Evolutionary conservation across 1,140 invertebrate genomes (phyloP).

Genomic region (Neodiprion pinetum): DNA sequence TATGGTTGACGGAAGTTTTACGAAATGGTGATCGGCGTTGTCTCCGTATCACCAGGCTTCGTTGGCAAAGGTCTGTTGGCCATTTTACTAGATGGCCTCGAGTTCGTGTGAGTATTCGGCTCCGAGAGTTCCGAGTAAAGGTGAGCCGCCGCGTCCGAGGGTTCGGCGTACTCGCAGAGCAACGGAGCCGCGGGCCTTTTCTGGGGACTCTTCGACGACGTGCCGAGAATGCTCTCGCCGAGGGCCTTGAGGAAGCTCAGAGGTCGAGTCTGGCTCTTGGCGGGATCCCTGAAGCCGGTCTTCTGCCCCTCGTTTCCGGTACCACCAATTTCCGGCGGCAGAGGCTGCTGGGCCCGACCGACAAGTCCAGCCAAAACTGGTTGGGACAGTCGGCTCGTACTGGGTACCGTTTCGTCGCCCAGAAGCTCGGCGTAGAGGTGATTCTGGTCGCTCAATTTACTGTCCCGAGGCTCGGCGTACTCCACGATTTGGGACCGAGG

Average conservation of each 20-base stretch:
- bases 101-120: constrained; percentile 47
- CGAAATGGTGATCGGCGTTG: constrained; percentile 48
- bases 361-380: constrained; percentile 49
- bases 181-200: constrained; percentile 63
- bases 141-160: constrained; percentile 71
- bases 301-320: constrained; percentile 25
- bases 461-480: constrained; percentile 63
- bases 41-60: constrained; percentile 64
- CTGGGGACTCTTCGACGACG: constrained; percentile 42
- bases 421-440: constrained; percentile 64
- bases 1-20: constrained; percentile 33
- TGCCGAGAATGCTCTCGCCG: constrained; percentile 52
- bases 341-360: constrained; percentile 44
- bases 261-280: constrained; percentile 40
- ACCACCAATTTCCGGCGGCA: constrained; percentile 50
- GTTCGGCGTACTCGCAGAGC: constrained; percentile 75
- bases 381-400: constrained; percentile 55
- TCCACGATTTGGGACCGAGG: constrained; percentile 56
- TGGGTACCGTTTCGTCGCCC: constrained; percentile 57
- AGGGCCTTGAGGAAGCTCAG: constrained; percentile 55
- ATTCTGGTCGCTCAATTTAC: constrained; percentile 48
- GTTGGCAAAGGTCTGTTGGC: constrained; percentile 73
- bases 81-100: constrained; percentile 65
- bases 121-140: constrained; percentile 75
- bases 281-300: constrained; percentile 14